Percentiles rank a stretch among this genome's conserved stretches.
These are phyloP conservation scores for Virgularia gustaviana DNA, from an alignment of 92 coral and sea anemone genomes.

Conservation along the genomic window DNA sequence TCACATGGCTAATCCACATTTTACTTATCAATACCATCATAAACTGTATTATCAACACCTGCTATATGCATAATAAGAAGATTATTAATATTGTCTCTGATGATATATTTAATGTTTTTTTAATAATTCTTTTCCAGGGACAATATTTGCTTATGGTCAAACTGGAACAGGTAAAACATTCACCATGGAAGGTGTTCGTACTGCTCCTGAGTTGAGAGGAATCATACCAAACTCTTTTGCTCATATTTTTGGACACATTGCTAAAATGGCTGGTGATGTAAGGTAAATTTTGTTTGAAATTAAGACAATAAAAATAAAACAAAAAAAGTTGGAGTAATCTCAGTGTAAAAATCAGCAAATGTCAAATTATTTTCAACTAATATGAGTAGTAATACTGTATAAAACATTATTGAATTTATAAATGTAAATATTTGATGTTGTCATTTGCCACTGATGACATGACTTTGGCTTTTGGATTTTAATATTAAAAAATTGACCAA, in stretches of 20 bases:
- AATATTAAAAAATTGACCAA: too few species aligned
- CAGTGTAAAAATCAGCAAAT: too few species aligned
- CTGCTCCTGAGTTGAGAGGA: constrained; percentile 90
- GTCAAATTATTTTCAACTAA: too few species aligned
- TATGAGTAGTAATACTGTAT: neutral
- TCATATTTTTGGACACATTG: constrained; percentile 94
- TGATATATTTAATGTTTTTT: neutral
- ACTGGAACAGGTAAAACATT: constrained; percentile 97
- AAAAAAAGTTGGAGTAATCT: too few species aligned
- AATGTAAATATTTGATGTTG: neutral
- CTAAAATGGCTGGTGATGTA: constrained; percentile 90
- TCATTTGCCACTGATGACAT: too few species aligned
- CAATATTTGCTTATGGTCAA: constrained; percentile 98
- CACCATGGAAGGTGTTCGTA: constrained; percentile 95
- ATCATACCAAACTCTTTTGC: constrained; percentile 97
- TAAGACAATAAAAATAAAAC: neutral
- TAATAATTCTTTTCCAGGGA: constrained; percentile 56
- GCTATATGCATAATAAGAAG: neutral
- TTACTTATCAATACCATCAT: neutral
- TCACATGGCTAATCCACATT: neutral
- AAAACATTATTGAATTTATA: too few species aligned
- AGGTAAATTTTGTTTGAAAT: constrained; percentile 51
- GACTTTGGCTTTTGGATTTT: too few species aligned
- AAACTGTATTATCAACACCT: neutral
- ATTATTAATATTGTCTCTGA: too few species aligned